These are phyloP conservation scores for Oedothorax gibbosus DNA, from an alignment of 1,140 invertebrate species.

Conservation along the genomic window DNA sequence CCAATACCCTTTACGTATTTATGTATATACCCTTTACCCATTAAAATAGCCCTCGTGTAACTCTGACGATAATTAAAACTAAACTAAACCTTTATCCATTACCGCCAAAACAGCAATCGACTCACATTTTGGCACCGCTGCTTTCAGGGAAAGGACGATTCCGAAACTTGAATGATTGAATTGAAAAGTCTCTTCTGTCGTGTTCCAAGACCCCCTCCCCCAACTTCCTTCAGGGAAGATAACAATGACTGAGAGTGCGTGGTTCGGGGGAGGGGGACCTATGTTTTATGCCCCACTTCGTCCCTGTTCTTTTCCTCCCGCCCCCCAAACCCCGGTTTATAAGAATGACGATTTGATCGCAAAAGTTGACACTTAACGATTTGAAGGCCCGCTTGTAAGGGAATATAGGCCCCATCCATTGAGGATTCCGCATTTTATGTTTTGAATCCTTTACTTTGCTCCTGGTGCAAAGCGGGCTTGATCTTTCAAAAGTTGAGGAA, in stretches of 20 bases:
- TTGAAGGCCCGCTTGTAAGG: slow-evolving; percentile 7
- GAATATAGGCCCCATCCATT: slow-evolving; percentile 32
- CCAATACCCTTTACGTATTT: too few relatives aligned
- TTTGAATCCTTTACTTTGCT: too few relatives aligned
- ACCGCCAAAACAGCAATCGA: slow-evolving; percentile 11
- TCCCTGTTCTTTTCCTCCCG: not conserved
- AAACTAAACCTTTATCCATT: too few relatives aligned
- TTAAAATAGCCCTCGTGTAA: too few relatives aligned
- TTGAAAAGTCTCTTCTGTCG: slow-evolving; percentile 23
- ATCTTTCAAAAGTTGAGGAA: too few relatives aligned
- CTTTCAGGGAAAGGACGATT: slow-evolving; percentile 7
- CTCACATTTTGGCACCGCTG: slow-evolving; percentile 16
- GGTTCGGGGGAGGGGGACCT: not conserved
- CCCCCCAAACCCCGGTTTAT: slow-evolving; percentile 17
- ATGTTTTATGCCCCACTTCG: slow-evolving; percentile 19
- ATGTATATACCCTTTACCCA: too few relatives aligned
- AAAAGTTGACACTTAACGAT: slow-evolving; percentile 44
- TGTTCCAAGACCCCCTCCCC: slow-evolving; percentile 22
- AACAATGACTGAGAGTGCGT: slow-evolving; percentile 17
- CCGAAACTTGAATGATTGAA: slow-evolving; percentile 35
- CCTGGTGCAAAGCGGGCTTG: too few relatives aligned
- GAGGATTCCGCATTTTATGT: not conserved
- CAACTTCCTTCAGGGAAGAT: slow-evolving; percentile 6
- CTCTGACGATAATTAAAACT: too few relatives aligned
- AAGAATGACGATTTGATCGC: slow-evolving; percentile 45